These are phyloP conservation scores for Lethrus apterus DNA, from an alignment of 1,140 invertebrate genomes.

Conservation along the genomic window DNA sequence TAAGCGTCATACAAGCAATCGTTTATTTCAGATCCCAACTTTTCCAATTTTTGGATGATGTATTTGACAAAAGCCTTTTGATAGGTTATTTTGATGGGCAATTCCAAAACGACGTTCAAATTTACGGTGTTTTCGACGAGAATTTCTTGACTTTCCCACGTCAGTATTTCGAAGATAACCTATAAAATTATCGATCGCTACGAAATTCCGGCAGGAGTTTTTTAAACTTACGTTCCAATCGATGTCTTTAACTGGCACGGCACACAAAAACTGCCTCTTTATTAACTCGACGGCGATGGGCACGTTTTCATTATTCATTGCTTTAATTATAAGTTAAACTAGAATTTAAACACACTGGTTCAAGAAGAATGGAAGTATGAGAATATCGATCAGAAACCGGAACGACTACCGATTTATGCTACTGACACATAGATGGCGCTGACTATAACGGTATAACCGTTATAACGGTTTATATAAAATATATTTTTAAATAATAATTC, in stretches of 20 bases:
- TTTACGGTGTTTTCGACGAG: constrained; percentile 43
- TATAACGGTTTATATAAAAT: too few species aligned
- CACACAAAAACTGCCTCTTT: constrained; percentile 40
- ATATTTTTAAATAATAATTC: too few species aligned
- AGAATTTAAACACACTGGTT: too few species aligned
- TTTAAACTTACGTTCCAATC: constrained; percentile 35
- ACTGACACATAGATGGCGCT: too few species aligned
- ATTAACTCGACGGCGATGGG: too few species aligned
- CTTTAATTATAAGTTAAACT: too few species aligned
- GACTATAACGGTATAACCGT: too few species aligned
- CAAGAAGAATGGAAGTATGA: too few species aligned
- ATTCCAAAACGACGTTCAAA: constrained; percentile 36
- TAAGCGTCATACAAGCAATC: constrained; percentile 43
- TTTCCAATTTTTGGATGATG: constrained; percentile 42
- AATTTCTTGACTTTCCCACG: constrained; percentile 35
- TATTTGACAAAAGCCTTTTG: constrained; percentile 45
- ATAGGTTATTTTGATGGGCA: constrained; percentile 44
- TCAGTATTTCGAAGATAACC: constrained; percentile 10
- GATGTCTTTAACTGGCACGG: constrained; percentile 37
- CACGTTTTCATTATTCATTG: too few species aligned
- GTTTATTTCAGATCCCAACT: constrained; percentile 36
- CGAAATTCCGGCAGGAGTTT: constrained; percentile 14
- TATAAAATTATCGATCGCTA: constrained; percentile 15
- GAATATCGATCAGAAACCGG: too few species aligned
- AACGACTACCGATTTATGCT: too few species aligned